Evolutionary conservation across 2,113 vertebrate species (phyloP), one percentile per base, ranked within the genome.

Genomic region (Cochlearius cochlearius): DNA sequence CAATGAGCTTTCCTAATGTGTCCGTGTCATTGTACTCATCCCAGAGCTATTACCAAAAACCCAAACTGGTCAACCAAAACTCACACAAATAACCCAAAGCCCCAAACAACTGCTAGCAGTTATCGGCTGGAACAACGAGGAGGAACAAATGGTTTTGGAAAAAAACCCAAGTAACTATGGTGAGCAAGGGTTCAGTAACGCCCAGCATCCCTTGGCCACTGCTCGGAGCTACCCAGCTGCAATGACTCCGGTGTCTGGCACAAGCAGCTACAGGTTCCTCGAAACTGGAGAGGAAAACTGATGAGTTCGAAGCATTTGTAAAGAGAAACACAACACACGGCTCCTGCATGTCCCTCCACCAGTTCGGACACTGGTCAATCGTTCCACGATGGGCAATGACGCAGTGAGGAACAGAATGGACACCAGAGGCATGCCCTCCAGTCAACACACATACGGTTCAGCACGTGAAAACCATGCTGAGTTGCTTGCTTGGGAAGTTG

Each of bases 111-210:
- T 8, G 47, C 39, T 12, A 16, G 29, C 39, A 55, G 25, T 55
- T 76, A 17, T 29, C 1, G 0, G 15, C 55, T 62, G 27, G 12
- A 47, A 53, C 19, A 12, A 55, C 0, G 7, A 56, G 64, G 26
- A 77, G 3, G 20, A 53, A 62, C 7, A 53, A 60, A 34, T 29
- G 18, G 27, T 45, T 75, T 59, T 1, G 3, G 52, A 62, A 39
- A 6, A 60, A 55, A 39, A 5, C 6, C 15, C 34, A 30, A n/a
- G 22, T 29, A 62, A 43, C 18, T 58, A 9, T 25, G 20, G 19
- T 0, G 1, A 53, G 12, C 23, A 60, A 52, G 29, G 12, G 29
- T 53, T 53, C 47, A 25, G 34, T 21, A 47, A 41, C 0, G 2
- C 15, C 63, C 38, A 15, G 6, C 20, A 39, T 10, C 47, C 29